phyloP scores from a whole-genome alignment of 2,797 vertebrate genomes.

The Ctenochaetus hawaiiensis region DNA sequence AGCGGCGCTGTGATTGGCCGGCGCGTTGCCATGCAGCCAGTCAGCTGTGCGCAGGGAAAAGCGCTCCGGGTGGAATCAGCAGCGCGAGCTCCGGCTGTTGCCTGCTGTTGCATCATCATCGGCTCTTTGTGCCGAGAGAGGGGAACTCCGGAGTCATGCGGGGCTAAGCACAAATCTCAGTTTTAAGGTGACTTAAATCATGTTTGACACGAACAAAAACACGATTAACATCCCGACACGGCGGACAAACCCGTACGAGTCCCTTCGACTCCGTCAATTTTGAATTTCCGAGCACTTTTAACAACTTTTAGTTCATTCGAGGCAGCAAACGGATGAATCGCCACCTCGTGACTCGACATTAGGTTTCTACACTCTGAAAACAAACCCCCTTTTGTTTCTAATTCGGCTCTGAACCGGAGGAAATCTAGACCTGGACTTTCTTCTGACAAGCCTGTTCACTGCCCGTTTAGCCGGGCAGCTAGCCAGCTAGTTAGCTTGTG shows the following conservation, averaged over 20 bases:
- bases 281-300: slow-evolving; percentile 38
- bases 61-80: slow-evolving; percentile 67
- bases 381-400: fast-evolving
- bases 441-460: background rate
- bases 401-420: fast-evolving
- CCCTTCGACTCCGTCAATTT: background rate
- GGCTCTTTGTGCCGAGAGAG: slow-evolving; percentile 68
- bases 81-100: slow-evolving; percentile 70
- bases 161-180: slow-evolving; percentile 32
- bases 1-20: slow-evolving; percentile 65
- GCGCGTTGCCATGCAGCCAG: slow-evolving; percentile 76
- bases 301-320: slow-evolving; percentile 32
- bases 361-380: fast-evolving
- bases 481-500: slow-evolving; percentile 60
- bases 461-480: slow-evolving; percentile 44
- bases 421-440: background rate
- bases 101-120: slow-evolving; percentile 85
- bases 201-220: background rate
- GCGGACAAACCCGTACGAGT: background rate
- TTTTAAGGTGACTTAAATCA: background rate
- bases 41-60: slow-evolving; percentile 72
- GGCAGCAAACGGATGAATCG: background rate
- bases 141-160: slow-evolving; percentile 82
- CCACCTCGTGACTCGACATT: fast-evolving
- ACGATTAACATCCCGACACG: background rate